Evolutionary conservation across 35 echinoderm and acorn worm species (phyloP), one percentile per base, ranked within the genome.

Genomic region (Ophioderma brevispina): DNA sequence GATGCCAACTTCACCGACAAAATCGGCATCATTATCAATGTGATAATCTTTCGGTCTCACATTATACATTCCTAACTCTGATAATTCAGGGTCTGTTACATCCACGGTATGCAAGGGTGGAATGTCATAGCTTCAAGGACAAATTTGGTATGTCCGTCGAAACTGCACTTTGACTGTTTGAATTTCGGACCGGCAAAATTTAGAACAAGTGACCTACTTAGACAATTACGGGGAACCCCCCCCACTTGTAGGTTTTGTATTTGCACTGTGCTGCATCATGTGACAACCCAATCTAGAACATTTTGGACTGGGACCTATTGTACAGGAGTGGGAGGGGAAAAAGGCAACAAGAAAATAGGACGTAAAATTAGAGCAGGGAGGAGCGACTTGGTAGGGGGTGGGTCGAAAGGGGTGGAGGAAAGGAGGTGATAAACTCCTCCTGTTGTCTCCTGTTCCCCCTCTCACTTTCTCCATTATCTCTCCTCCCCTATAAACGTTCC

Each of bases 151-250:
- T n/a, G n/a, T n/a, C n/a, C 2, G 17, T 63, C 4, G 11, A 14
- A 31, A 31, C 36, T 36, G 4, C 3, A 4, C n/a, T n/a, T n/a
- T n/a, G n/a, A n/a, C n/a, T n/a, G n/a, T 39, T 80, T 34, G 78
- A 13, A n/a, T n/a, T 36, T 80, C 36, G 4, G 31, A 15, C 32
- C 78, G 84, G 35, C 93, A 90, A 18, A 77, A 77, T 81, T 90
- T 90, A 64, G 85, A n/a, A 64, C 70, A 85, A 91, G 37, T 95
- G 88, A 23, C 93, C n/a, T 88, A 41, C 76, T 94, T 90, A 15
- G 64, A 86, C 88, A 94, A 30, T 85, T 42, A 34, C 86, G 50
- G 55, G 50, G 55, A n/a, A n/a, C n/a, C n/a, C n/a, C n/a, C n/a
- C n/a, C n/a, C 88, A 90, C 32, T 50, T 87, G 46, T 92, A 86